Evolutionary conservation across 2,113 vertebrate species (phyloP), one percentile per base, ranked within the genome.

Genomic region (Lucifuga dentata): DNA sequence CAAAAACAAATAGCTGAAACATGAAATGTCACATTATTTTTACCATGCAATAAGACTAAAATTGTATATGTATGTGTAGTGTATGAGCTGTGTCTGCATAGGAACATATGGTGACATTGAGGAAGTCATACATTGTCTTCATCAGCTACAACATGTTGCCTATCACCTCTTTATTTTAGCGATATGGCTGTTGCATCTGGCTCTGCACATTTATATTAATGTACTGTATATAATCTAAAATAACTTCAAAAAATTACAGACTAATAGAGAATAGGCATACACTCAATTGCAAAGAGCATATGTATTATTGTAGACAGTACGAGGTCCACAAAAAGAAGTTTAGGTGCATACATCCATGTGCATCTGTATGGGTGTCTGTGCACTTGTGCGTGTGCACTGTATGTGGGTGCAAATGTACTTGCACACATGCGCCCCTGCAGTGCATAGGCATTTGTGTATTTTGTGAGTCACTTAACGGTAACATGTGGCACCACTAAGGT

Each of bases 391-490:
- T 44, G 13, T 21, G 50, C 62, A n/a, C n/a, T 15, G 2, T 11
- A 38, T 8, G 8, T 44, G 13, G 21, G 50, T 65, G 38, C 33
- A 62, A 52, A 64, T 48, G 19, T 32, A 12, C 17, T 39, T 35
- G 56, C 43, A 56, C 11, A 69, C 36, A 59, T 17, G 58, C 11
- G 36, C 36, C 46, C 15, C 61, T 29, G 65, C 66, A 76, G 49
- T 56, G 48, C 57, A 61, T 20, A 36, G 33, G 58, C 40, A 57
- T 77, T 64, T 68, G 38, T 81, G 68, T 50, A 71, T 53, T 73
- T 75, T 78, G 68, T 39, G 68, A 84, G 70, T 89, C 62, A 67
- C 75, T 80, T 78, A 83, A 61, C 36, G 55, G 84, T 39, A 56
- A 76, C 66, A 72, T 57, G 80, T 50, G 12, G 73, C 15, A n/a